A percentile compares a stretch with the other conserved stretches of the same genome.
phyloP scores from a whole-genome alignment of 2,113 vertebrate species.

The Carettochelys insculpta region DNA sequence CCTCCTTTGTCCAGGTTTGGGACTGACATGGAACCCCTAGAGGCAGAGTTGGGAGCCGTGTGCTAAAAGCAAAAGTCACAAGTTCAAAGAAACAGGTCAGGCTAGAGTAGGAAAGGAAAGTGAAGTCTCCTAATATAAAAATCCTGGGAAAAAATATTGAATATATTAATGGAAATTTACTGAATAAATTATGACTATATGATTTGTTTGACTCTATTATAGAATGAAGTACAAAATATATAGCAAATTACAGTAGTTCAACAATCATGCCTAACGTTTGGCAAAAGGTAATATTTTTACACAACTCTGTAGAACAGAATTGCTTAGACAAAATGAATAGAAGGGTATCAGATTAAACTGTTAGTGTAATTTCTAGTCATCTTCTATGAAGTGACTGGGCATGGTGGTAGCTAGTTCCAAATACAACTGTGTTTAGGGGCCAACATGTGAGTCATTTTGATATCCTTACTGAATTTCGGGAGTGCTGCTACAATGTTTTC shows the following conservation, averaged over 20 bases:
- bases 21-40: too few species aligned
- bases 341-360: neutral
- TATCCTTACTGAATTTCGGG: conserved; percentile 11
- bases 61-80: conserved; percentile 9
- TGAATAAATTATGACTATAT: neutral
- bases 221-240: neutral
- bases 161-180: neutral
- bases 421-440: neutral
- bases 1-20: too few species aligned
- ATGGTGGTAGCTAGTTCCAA: conserved; percentile 19
- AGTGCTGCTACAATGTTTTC: neutral
- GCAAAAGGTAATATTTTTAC: conserved; percentile 24
- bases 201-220: neutral
- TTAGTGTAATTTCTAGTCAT: neutral
- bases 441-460: neutral
- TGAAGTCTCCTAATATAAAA: conserved; percentile 3
- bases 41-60: neutral
- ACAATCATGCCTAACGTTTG: neutral
- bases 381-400: neutral
- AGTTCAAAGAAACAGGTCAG: conserved; percentile 4
- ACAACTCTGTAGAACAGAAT: neutral
- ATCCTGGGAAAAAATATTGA: neutral
- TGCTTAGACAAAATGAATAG: conserved; percentile 7
- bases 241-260: neutral
- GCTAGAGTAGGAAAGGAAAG: conserved; percentile 27